A percentile compares a stretch with the other conserved stretches of the same genome.
These are phyloP conservation scores for Lycophotia porphyrea DNA, from an alignment of 2,888 invertebrate species.

Conservation along the genomic window DNA sequence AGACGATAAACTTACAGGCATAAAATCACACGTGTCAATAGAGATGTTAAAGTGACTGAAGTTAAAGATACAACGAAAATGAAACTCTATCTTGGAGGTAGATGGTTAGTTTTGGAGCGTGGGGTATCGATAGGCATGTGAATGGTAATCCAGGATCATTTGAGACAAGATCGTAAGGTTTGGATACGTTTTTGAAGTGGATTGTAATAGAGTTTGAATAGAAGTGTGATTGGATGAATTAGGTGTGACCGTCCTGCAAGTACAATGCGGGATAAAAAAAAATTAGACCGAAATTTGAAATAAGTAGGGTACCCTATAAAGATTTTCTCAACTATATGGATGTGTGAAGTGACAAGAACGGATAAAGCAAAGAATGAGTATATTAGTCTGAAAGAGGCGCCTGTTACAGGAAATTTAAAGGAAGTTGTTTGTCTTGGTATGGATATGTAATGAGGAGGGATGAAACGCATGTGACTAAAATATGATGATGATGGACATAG, in stretches of 20 bases:
- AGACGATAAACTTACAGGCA: slow-evolving; percentile 66
- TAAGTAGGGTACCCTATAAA: background rate
- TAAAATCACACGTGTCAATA: slow-evolving; percentile 78
- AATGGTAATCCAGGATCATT: slow-evolving; percentile 83
- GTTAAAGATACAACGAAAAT: background rate
- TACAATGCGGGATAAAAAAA: background rate
- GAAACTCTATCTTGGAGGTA: slow-evolving; percentile 15
- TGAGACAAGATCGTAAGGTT: slow-evolving; percentile 76
- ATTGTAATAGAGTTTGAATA: slow-evolving; percentile 47
- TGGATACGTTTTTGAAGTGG: slow-evolving; percentile 70
- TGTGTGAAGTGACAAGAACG: no score
- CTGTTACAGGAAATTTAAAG: no score
- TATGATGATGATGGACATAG: no score
- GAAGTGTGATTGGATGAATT: slow-evolving; percentile 51
- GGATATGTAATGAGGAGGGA: no score
- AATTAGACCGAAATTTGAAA: no score
- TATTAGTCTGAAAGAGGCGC: no score
- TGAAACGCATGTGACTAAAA: no score
- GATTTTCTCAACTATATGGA: no score
- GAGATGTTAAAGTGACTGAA: slow-evolving; percentile 61
- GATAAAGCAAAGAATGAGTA: no score
- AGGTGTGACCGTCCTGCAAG: slow-evolving; percentile 40
- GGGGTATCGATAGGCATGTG: slow-evolving; percentile 55
- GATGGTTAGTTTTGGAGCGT: slow-evolving; percentile 46
- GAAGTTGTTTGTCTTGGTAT: no score